These are phyloP conservation scores for Pogonus chalceus DNA, from an alignment of 1,140 invertebrate genomes.

Conservation along the genomic window DNA sequence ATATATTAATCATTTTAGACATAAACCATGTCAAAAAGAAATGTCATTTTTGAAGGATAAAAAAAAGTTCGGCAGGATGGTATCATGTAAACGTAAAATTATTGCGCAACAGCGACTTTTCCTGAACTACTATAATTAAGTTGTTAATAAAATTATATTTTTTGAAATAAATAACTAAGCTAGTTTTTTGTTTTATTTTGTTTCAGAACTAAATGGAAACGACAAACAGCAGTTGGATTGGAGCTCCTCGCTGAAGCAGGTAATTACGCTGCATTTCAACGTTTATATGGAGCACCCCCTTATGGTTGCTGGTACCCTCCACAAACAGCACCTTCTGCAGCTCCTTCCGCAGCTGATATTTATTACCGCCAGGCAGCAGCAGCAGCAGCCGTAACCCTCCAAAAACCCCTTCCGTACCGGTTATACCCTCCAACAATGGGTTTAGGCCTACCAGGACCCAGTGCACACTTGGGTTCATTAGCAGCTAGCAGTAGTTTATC, in stretches of 20 bases:
- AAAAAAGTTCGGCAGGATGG: too few species aligned
- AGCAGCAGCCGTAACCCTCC: slow-evolving; percentile 62
- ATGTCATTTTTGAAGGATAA: too few species aligned
- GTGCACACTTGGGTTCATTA: slow-evolving; percentile 45
- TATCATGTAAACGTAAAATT: too few species aligned
- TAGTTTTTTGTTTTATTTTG: too few species aligned
- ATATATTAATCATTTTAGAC: too few species aligned
- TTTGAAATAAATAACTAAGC: too few species aligned
- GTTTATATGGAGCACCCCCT: slow-evolving; percentile 70
- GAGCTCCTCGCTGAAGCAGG: slow-evolving; percentile 93
- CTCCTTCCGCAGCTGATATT: slow-evolving; percentile 58
- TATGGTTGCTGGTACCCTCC: slow-evolving; percentile 59
- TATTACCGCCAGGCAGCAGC: slow-evolving; percentile 67
- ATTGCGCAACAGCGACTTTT: too few species aligned
- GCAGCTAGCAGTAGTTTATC: slow-evolving; percentile 47
- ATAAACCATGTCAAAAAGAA: too few species aligned
- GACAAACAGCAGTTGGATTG: slow-evolving; percentile 93
- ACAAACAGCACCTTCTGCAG: slow-evolving; percentile 45
- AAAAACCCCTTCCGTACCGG: slow-evolving; percentile 79
- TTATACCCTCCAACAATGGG: slow-evolving; percentile 54
- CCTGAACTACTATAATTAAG: too few species aligned
- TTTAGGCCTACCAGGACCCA: slow-evolving; percentile 50
- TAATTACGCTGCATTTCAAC: slow-evolving; percentile 93
- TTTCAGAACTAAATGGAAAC: slow-evolving; percentile 98
- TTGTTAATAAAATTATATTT: too few species aligned